Evolutionary conservation across 2,888 invertebrate species (phyloP).

Genomic region (Andrena camellia): DNA sequence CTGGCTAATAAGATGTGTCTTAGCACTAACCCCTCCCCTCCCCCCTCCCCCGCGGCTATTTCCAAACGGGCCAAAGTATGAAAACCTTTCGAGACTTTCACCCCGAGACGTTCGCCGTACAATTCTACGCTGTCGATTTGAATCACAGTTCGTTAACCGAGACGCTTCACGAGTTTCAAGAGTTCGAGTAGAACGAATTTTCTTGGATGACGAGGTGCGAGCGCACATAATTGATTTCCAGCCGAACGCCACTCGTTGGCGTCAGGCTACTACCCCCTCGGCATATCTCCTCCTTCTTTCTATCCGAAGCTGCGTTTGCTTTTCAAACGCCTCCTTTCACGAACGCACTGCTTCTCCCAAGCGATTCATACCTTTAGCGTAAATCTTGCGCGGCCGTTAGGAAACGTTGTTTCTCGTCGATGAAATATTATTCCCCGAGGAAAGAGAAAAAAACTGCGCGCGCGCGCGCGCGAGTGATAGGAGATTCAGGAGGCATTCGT

Average conservation of each 20-base stretch:
- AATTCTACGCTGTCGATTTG: no score
- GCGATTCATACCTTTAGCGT: slow-evolving; percentile 35
- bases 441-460: slow-evolving; percentile 37
- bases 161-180: not conserved
- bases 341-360: slow-evolving; percentile 6
- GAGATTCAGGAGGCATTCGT: slow-evolving; percentile 1
- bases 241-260: no score
- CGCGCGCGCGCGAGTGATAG: slow-evolving; percentile 14
- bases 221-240: no score
- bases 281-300: no score
- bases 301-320: no score
- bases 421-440: slow-evolving; percentile 36
- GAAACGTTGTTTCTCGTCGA: not conserved
- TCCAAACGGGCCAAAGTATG: no score
- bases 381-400: slow-evolving; percentile 16
- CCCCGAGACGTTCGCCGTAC: no score
- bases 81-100: no score
- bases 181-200: not conserved
- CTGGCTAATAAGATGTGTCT: no score
- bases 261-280: no score
- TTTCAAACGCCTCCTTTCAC: not conserved
- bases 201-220: not conserved
- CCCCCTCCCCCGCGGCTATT: no score
- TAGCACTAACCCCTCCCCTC: no score
- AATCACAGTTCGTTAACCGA: not conserved